Evolutionary conservation across 2,797 vertebrate species (phyloP).

Genomic region (Champsocephalus gunnari): DNA sequence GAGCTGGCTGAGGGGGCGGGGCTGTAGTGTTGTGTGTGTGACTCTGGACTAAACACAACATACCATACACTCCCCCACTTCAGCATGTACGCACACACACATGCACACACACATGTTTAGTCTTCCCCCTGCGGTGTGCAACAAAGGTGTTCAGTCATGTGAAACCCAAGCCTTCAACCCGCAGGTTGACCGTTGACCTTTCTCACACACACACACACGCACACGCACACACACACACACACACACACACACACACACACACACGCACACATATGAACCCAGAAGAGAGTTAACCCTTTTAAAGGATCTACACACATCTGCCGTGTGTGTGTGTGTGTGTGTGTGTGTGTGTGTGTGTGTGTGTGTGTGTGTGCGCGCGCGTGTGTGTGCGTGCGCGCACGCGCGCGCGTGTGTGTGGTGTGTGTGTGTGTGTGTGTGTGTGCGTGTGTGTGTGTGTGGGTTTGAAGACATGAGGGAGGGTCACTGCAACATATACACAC

Average conservation of each 20-base stretch:
- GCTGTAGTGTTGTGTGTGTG: neutral
- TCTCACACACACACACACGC: conserved; percentile 46
- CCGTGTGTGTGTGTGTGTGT: conserved; percentile 19
- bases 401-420: conserved; percentile 16
- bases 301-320: too few relatives aligned
- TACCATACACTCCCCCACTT: conserved; percentile 24
- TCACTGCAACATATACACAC: conserved; percentile 52
- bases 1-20: conserved; percentile 10
- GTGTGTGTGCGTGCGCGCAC: conserved; percentile 3
- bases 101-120: conserved; percentile 45
- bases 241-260: too few relatives aligned
- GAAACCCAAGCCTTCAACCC: conserved; percentile 79
- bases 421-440: conserved; percentile 13
- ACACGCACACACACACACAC: neutral
- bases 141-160: conserved; percentile 86
- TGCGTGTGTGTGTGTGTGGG: conserved; percentile 8
- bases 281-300: conserved; percentile 9
- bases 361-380: conserved; percentile 3
- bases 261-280: conserved; percentile 11
- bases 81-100: neutral
- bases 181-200: conserved; percentile 79
- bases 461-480: conserved; percentile 45
- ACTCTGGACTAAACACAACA: conserved; percentile 68
- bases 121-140: conserved; percentile 59
- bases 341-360: conserved; percentile 22